A percentile compares a stretch with the other conserved stretches of the same genome.
Evolutionary conservation across 2,797 vertebrate genomes (phyloP).

Genomic region (Dicrostonyx torquatus): DNA sequence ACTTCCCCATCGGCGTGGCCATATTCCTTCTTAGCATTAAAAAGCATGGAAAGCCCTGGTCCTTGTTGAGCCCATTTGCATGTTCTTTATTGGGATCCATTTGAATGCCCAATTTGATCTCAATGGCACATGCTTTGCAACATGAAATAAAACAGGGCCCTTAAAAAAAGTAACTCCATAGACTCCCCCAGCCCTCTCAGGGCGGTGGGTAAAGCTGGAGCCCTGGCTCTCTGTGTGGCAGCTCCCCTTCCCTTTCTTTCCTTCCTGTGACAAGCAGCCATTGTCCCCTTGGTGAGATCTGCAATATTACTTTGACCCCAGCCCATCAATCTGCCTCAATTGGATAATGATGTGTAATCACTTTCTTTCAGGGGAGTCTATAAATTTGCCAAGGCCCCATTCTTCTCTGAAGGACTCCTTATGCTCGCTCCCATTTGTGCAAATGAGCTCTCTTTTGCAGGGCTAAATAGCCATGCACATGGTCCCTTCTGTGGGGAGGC

Average conservation of each 20-base stretch:
- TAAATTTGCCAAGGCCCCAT: slow-evolving; percentile 97
- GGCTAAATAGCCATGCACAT: slow-evolving; percentile 96
- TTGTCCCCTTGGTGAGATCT: slow-evolving; percentile 94
- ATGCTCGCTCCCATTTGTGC: slow-evolving; percentile 96
- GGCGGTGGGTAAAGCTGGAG: slow-evolving; percentile 75
- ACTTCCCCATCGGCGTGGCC: background rate
- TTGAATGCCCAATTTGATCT: slow-evolving; percentile 73
- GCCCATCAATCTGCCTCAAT: slow-evolving; percentile 99
- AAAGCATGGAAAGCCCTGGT: background rate
- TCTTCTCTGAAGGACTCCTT: slow-evolving; percentile 98
- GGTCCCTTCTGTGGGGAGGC: slow-evolving; percentile 87
- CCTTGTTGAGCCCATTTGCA: background rate
- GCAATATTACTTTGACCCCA: slow-evolving; percentile 99
- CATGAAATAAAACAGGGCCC: slow-evolving; percentile 70
- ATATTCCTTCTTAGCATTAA: slow-evolving; percentile 23
- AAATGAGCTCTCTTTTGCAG: slow-evolving; percentile 90
- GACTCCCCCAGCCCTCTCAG: slow-evolving; percentile 64
- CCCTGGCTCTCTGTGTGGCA: slow-evolving; percentile 82
- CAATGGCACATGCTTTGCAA: slow-evolving; percentile 38
- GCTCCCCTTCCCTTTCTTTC: slow-evolving; percentile 85
- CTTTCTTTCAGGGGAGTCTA: slow-evolving; percentile 99
- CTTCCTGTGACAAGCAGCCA: slow-evolving; percentile 93
- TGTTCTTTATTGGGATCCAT: background rate
- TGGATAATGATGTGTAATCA: slow-evolving; percentile 99
- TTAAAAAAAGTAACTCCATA: slow-evolving; percentile 71